phyloP scores from a whole-genome alignment of 2,888 invertebrate genomes.

The Hedychridium roseum region DNA sequence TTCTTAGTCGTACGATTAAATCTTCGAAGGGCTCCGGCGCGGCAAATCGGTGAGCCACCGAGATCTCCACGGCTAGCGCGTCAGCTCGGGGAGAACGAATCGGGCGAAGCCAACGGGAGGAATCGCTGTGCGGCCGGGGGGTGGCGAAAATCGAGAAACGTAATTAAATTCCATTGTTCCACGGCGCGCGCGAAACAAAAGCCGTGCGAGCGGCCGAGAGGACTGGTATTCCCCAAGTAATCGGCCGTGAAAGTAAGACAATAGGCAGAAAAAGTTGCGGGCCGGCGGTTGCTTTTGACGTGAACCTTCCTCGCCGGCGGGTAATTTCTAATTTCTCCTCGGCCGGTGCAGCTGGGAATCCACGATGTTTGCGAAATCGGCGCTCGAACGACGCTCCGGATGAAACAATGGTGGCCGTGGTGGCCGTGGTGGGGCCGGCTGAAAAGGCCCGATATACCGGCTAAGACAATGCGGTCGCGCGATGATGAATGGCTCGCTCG shows the following conservation, averaged over 20 bases:
- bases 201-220: not conserved
- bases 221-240: slow-evolving; percentile 20
- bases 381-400: slow-evolving; percentile 19
- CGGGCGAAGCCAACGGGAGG: too few relatives aligned
- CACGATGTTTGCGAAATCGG: slow-evolving; percentile 29
- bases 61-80: too few relatives aligned
- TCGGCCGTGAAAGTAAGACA: slow-evolving; percentile 54
- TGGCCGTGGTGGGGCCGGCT: not conserved
- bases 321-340: too few relatives aligned
- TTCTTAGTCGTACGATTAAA: too few relatives aligned
- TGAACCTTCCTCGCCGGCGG: slow-evolving; percentile 14
- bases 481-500: slow-evolving; percentile 28
- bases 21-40: too few relatives aligned
- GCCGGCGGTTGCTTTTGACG: slow-evolving; percentile 14
- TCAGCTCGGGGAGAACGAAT: slow-evolving; percentile 40
- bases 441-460: slow-evolving; percentile 12
- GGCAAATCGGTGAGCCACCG: too few relatives aligned
- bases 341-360: slow-evolving; percentile 28
- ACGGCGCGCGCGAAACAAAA: slow-evolving; percentile 35
- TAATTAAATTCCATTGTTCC: slow-evolving; percentile 50
- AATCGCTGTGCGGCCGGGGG: too few relatives aligned
- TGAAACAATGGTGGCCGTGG: slow-evolving; percentile 36
- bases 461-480: slow-evolving; percentile 46
- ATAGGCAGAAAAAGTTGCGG: slow-evolving; percentile 48
- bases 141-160: not conserved